Evolutionary conservation across 2,113 vertebrate species (phyloP).

Genomic region (Toxotes chatareus): DNA sequence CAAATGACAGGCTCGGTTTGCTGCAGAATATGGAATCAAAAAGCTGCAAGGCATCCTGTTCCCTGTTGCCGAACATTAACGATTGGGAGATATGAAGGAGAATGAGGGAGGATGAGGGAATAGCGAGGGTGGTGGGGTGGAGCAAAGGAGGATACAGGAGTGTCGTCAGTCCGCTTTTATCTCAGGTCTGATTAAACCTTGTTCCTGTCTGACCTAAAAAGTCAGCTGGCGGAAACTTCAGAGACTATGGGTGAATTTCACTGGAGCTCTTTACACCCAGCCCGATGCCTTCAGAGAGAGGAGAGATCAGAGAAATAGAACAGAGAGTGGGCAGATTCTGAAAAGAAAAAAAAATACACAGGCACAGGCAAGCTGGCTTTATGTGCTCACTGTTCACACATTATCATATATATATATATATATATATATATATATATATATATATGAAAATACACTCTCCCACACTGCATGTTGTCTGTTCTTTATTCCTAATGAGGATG

Average conservation of each 20-base stretch:
- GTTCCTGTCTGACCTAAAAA: slow-evolving; percentile 81
- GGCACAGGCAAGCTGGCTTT: slow-evolving; percentile 32
- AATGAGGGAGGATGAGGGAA: slow-evolving; percentile 43
- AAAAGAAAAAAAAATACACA: neutral
- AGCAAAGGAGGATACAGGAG: slow-evolving; percentile 57
- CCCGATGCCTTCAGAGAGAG: slow-evolving; percentile 48
- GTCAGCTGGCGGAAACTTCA: slow-evolving; percentile 79
- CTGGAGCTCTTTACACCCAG: slow-evolving; percentile 57
- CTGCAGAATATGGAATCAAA: slow-evolving; percentile 53
- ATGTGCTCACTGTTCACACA: slow-evolving; percentile 32
- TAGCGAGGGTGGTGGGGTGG: slow-evolving; percentile 46
- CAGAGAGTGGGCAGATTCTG: slow-evolving; percentile 45
- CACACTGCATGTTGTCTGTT: slow-evolving; percentile 30
- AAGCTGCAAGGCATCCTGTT: slow-evolving; percentile 41
- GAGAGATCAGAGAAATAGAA: slow-evolving; percentile 58
- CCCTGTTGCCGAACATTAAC: slow-evolving; percentile 47
- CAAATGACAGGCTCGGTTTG: slow-evolving; percentile 56
- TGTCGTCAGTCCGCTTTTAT: slow-evolving; percentile 75
- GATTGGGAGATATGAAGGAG: slow-evolving; percentile 38
- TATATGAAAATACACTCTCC: slow-evolving; percentile 28
- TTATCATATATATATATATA: slow-evolving; percentile 26
- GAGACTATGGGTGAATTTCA: slow-evolving; percentile 70
- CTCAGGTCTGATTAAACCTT: slow-evolving; percentile 78
- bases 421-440: slow-evolving; percentile 15
- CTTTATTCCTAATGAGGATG: slow-evolving; percentile 46